Percentiles rank a stretch among this genome's conserved stretches.
Conservation (phyloP, 2,113 vertebrate species). For the Apistogramma diplotaenia region DNA sequence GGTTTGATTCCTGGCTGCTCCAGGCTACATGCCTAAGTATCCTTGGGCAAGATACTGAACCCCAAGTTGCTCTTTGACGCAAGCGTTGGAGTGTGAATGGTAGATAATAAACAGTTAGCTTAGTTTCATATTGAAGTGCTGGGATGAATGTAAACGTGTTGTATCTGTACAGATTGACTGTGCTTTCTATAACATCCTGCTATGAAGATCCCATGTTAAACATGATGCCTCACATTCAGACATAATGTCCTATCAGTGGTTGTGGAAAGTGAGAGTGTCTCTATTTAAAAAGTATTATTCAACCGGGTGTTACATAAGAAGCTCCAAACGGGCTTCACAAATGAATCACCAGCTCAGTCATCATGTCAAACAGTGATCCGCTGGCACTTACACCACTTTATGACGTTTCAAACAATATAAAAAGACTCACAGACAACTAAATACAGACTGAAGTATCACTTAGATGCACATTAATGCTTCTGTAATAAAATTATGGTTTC, state of each 20-base stretch:
- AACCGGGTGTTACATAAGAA: conserved; percentile 73
- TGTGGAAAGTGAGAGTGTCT: conserved; percentile 52
- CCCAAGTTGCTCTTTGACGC: no score
- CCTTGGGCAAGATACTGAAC: no score
- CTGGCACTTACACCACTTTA: conserved; percentile 48
- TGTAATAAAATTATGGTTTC: background rate
- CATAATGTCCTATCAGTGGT: conserved; percentile 34
- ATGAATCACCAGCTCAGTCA: conserved; percentile 65
- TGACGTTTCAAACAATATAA: conserved; percentile 50
- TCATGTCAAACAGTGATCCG: conserved; percentile 51
- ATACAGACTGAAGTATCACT: conserved; percentile 56
- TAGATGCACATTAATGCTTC: conserved; percentile 39
- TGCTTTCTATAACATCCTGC: no score
- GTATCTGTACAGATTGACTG: no score
- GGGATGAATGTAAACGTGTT: no score
- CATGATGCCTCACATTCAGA: conserved; percentile 38
- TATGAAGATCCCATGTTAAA: no score
- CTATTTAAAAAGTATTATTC: conserved; percentile 78
- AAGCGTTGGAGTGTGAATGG: no score
- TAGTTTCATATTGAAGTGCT: no score
- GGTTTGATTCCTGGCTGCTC: no score
- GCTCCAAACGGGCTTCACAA: conserved; percentile 56
- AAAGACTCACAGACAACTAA: conserved; percentile 52
- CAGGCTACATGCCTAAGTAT: no score
- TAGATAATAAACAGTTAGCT: no score